Percentiles rank a stretch among this genome's conserved stretches.
These are phyloP conservation scores for Cyprinella venusta DNA, from an alignment of 2,797 vertebrate genomes.

Conservation along the genomic window DNA sequence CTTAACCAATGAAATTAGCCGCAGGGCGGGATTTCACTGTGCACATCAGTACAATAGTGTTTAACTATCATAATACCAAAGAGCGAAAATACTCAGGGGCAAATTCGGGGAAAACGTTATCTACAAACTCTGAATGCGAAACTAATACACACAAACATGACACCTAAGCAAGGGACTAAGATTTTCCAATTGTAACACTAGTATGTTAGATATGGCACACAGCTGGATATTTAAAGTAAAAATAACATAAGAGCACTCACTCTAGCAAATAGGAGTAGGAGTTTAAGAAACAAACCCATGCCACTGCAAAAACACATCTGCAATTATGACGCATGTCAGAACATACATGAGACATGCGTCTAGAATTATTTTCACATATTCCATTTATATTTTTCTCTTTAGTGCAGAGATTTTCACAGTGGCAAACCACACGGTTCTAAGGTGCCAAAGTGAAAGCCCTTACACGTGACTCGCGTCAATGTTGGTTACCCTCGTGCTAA, in stretches of 20 bases:
- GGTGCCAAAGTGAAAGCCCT: conserved; percentile 5
- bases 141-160: conserved; percentile 17
- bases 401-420: conserved; percentile 38
- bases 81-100: not conserved
- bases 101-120: not conserved
- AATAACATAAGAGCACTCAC: conserved; percentile 8
- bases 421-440: conserved; percentile 11
- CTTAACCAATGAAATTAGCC: too few species aligned
- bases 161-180: not conserved
- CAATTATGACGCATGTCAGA: not conserved
- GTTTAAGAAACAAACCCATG: conserved; percentile 13
- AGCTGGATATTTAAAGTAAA: not conserved
- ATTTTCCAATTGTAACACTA: not conserved
- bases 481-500: not conserved
- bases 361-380: not conserved
- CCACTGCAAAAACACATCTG: conserved; percentile 32
- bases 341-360: not conserved
- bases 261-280: not conserved
- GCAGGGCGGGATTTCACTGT: not conserved
- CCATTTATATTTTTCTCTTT: not conserved
- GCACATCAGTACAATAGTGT: conserved; percentile 10
- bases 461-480: not conserved
- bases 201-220: not conserved
- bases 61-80: not conserved
- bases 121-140: not conserved